Evolutionary conservation across 2,888 invertebrate genomes (phyloP).

Genomic region (Linnaemya tessellans): DNA sequence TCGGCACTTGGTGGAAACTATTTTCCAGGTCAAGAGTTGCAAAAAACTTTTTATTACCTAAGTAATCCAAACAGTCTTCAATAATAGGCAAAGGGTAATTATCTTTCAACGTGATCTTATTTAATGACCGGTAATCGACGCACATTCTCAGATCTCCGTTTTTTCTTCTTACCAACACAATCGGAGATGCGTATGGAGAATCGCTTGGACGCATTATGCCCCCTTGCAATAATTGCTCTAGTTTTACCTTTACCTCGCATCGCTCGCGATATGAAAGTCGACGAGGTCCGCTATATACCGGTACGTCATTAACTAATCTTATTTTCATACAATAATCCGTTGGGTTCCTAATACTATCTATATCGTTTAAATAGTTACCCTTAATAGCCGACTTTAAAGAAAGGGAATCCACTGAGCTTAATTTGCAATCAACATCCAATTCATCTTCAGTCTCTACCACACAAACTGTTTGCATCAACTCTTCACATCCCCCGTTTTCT

Average conservation of each 20-base stretch:
- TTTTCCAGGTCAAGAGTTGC: slow-evolving; percentile 21
- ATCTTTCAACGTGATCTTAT: too few relatives aligned
- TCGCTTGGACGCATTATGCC: too few relatives aligned
- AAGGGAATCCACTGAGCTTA: slow-evolving; percentile 11
- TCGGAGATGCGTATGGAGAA: slow-evolving; percentile 30
- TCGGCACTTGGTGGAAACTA: too few relatives aligned
- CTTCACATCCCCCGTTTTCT: slow-evolving; percentile 30
- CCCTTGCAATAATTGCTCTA: slow-evolving; percentile 21
- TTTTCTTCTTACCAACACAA: slow-evolving; percentile 26
- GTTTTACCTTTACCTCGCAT: slow-evolving; percentile 15
- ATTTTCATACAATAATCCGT: slow-evolving; percentile 37
- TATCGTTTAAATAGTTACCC: slow-evolving; percentile 18
- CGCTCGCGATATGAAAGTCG: slow-evolving; percentile 35
- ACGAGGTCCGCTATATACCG: slow-evolving; percentile 28
- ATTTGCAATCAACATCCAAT: slow-evolving; percentile 34
- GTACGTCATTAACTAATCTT: slow-evolving; percentile 33
- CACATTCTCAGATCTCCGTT: slow-evolving; percentile 28
- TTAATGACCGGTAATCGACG: too few relatives aligned
- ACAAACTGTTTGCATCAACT: slow-evolving; percentile 41
- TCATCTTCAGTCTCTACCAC: slow-evolving; percentile 24
- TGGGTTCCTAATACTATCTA: background rate
- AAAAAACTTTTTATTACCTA: slow-evolving; percentile 21
- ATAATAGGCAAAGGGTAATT: too few relatives aligned
- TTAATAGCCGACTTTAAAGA: slow-evolving; percentile 23
- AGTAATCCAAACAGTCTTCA: background rate